These are phyloP conservation scores for Oikopleura dioica DNA, from an alignment of 23 tunicate genomes.

Conservation along the genomic window DNA sequence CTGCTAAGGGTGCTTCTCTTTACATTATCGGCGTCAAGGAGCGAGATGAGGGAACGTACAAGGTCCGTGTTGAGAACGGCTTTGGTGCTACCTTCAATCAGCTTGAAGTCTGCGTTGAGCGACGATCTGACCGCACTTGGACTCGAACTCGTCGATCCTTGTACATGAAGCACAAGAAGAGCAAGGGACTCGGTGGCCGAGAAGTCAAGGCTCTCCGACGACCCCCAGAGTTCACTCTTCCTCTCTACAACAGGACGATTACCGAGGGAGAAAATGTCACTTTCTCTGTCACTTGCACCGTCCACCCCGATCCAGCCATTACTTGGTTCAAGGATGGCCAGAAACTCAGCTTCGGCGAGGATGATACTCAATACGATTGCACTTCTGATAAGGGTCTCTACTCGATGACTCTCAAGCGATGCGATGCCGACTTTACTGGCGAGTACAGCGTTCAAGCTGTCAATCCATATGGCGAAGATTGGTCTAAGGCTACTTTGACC, in stretches of 20 bases:
- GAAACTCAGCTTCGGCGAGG: conserved; percentile 23
- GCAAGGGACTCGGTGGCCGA: conserved; percentile 26
- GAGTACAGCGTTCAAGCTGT: conserved; percentile 43
- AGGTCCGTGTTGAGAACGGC: conserved; percentile 56
- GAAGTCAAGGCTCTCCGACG: conserved; percentile 6
- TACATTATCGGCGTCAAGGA: conserved; percentile 49
- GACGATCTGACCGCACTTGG: conserved; percentile 25
- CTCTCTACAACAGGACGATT: conserved; percentile 64
- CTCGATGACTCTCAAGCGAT: conserved; percentile 34
- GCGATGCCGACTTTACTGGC: conserved; percentile 41
- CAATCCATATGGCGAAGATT: conserved; percentile 63
- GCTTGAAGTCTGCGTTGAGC: conserved; percentile 59
- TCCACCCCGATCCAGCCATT: conserved; percentile 70
- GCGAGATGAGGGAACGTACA: conserved; percentile 70
- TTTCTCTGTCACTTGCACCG: conserved; percentile 62
- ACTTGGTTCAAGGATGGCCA: conserved; percentile 89
- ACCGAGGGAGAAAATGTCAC: conserved; percentile 43
- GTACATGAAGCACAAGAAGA: conserved; percentile 43
- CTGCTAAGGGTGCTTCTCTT: conserved; percentile 17
- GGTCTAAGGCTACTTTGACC: conserved; percentile 49
- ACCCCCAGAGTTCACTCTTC: conserved; percentile 89
- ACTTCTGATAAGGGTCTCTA: conserved; percentile 52
- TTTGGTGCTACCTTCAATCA: conserved; percentile 28
- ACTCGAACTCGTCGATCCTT: conserved; percentile 50
- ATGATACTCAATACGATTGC: conserved; percentile 30